Conservation (phyloP, 2,797 vertebrate species). For the Cynodonichthys magdalenae region DNA sequence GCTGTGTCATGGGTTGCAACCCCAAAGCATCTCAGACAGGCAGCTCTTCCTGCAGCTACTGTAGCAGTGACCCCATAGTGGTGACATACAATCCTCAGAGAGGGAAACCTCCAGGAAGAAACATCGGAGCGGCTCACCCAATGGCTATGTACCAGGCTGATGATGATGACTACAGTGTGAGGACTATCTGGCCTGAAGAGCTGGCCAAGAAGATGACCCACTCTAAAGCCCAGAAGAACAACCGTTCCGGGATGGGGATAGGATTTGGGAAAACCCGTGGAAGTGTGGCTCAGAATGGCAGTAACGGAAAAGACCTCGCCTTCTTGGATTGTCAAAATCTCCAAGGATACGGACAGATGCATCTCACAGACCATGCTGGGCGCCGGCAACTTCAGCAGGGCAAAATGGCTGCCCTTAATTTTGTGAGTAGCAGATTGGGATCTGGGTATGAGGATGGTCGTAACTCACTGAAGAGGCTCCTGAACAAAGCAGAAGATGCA, state of each 20-base stretch:
- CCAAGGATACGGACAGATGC: conserved; percentile 75
- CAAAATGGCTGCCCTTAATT: conserved; percentile 84
- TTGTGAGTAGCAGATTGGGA: conserved; percentile 75
- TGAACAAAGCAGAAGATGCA: conserved; percentile 73
- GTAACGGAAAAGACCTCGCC: conserved; percentile 69
- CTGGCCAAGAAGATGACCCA: conserved; percentile 85
- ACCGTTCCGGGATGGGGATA: conserved; percentile 70
- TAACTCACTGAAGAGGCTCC: conserved; percentile 81
- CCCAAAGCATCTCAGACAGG: conserved; percentile 84
- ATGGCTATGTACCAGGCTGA: conserved; percentile 72
- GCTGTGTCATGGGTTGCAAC: conserved; percentile 84
- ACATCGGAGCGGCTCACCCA: conserved; percentile 52
- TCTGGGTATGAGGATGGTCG: conserved; percentile 66
- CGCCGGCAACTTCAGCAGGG: conserved; percentile 83
- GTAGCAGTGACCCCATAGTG: conserved; percentile 89
- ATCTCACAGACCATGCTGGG: conserved; percentile 76
- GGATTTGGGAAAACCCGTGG: conserved; percentile 65
- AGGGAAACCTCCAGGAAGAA: conserved; percentile 77
- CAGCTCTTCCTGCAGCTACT: conserved; percentile 89
- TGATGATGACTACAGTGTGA: conserved; percentile 86
- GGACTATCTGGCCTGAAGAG: conserved; percentile 89
- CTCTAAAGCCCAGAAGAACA: conserved; percentile 80
- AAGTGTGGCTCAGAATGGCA: conserved; percentile 66
- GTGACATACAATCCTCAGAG: conserved; percentile 86
- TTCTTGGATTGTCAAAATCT: conserved; percentile 83